Base-by-base conservation (phyloP, 2,888 invertebrate species). In the Ophion ventricosus region DNA sequence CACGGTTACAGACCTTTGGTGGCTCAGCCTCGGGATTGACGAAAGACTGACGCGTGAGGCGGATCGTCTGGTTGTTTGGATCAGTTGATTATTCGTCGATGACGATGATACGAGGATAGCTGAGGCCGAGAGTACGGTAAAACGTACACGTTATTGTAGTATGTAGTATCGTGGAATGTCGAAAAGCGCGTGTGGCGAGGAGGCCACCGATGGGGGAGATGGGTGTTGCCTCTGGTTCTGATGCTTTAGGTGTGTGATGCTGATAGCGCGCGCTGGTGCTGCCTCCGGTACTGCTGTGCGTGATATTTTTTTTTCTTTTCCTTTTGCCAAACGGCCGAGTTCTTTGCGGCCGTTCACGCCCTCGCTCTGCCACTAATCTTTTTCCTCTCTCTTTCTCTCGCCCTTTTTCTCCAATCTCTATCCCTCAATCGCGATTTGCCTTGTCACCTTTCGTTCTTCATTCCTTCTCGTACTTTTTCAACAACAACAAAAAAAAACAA, bases 191-290 rank as follows among this genome's bases (percentile, higher is more conserved):
- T 82, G 84, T 84, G 82, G 79, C 80, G 70, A 82, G 73, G 70
- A 84, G 77, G 80, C 82, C 80, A 81, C 74, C 74, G 80, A 76
- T 17, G 75, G 82, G 75, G 82, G 82, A 57, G 20, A 87, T 85
- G 82, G 85, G 82, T 85, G 84, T 83, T 77, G 80, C 77, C 83
- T 78, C 80, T 82, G 76, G 83, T 82, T 61, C 64, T 59, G 83
- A 76, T 76, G 74, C 69, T 74, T 74, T 82, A 67, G 78, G 63
- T 56, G 26, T 59, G 64, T 67, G 43, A 67, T 74, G 80, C 54
- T 78, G 69, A 79, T 75, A 79, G 66, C 75, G 74, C 78, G 66
- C 75, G 74, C 78, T 59, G 67, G 67, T 70, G 81, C 63, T 70
- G 78, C 81, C 77, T 64, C 64, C 73, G 56, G 72, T 79, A 72